Conservation (phyloP, 2,113 vertebrate species). For the Ochotona princeps region DNA sequence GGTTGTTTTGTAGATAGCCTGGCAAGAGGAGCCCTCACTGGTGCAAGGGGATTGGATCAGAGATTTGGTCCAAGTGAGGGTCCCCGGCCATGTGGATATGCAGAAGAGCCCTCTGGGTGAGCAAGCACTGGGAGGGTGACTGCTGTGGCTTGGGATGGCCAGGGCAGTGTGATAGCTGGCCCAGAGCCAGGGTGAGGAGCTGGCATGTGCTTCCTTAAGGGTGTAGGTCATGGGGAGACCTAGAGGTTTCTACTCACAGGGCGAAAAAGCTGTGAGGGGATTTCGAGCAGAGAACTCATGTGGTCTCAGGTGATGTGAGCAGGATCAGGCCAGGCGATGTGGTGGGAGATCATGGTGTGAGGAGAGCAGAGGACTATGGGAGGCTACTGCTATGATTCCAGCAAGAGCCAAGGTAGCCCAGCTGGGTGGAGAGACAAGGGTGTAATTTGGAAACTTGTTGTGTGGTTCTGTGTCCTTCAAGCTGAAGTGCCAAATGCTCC, state of each 20-base stretch:
- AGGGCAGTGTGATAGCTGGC: neutral
- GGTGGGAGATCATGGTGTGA: neutral
- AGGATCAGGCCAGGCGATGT: neutral
- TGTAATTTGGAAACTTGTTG: neutral
- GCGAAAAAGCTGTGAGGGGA: neutral
- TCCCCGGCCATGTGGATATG: neutral
- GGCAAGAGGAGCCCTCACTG: neutral
- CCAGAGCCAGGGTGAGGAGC: neutral
- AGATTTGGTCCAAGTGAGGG: neutral
- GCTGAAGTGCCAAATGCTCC: neutral
- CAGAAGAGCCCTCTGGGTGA: neutral
- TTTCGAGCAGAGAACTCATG: neutral
- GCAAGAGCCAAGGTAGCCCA: neutral
- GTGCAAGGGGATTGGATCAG: neutral
- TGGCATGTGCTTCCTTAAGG: neutral
- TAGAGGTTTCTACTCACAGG: neutral
- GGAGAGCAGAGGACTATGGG: too few relatives aligned
- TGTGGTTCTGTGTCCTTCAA: neutral
- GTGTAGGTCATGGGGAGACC: neutral
- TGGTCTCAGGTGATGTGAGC: neutral
- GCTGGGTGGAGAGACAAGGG: neutral
- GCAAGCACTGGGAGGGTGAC: too few relatives aligned
- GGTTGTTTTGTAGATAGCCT: neutral
- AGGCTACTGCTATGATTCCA: neutral
- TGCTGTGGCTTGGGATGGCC: neutral